A percentile compares a stretch with the other conserved stretches of the same genome.
Evolutionary conservation across 2,888 invertebrate genomes (phyloP).

Genomic region (Zonitis immaculata): DNA sequence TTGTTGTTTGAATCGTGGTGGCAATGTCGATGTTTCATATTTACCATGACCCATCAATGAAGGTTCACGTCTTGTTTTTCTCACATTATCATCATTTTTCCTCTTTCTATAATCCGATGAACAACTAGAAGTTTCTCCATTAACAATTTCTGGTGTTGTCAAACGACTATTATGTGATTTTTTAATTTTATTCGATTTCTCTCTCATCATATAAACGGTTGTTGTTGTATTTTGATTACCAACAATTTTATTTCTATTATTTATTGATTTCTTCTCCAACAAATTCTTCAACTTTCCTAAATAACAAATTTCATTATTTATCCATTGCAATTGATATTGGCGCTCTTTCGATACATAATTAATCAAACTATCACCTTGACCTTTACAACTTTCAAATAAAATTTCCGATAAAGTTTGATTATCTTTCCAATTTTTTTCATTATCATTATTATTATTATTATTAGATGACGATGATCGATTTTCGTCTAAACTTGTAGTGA

Average conservation of each 20-base stretch:
- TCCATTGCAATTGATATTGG: conserved; percentile 55
- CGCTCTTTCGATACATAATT: conserved; percentile 51
- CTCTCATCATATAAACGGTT: conserved; percentile 34
- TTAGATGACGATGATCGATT: conserved; percentile 14
- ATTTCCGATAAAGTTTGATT: conserved; percentile 51
- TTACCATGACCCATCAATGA: conserved; percentile 6
- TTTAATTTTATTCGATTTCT: conserved; percentile 7
- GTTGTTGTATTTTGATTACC: conserved; percentile 30
- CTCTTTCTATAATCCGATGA: too few species aligned
- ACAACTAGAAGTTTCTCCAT: too few species aligned
- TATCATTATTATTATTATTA: too few species aligned
- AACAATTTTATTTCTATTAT: too few species aligned
- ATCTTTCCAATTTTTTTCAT: conserved; percentile 50
- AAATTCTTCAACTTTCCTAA: conserved; percentile 52
- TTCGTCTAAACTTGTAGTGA: neutral
- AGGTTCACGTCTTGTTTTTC: conserved; percentile 14
- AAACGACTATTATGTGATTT: neutral
- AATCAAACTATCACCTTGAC: conserved; percentile 33
- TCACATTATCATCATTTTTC: too few species aligned
- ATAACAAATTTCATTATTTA: conserved; percentile 55
- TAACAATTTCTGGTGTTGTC: too few species aligned
- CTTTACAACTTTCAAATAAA: conserved; percentile 37
- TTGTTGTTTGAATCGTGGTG: neutral
- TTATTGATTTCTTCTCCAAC: conserved; percentile 34
- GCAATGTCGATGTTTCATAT: neutral